Percentiles rank a stretch among this genome's conserved stretches.
Conservation (phyloP, 2,797 vertebrate species). For the Cyprinella venusta region DNA sequence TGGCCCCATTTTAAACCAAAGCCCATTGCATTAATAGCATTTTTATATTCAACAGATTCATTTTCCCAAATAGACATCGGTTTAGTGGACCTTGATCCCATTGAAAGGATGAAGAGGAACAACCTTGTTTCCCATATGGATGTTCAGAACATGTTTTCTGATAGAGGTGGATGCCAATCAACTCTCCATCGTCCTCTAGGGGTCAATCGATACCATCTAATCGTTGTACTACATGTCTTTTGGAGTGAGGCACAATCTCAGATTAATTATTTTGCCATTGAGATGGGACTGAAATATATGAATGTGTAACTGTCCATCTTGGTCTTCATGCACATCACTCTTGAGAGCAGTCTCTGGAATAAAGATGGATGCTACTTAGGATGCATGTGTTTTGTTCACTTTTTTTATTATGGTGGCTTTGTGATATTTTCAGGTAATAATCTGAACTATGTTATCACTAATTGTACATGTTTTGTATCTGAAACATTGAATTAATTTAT, state of each 20-base stretch:
- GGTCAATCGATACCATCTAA: constrained; percentile 69
- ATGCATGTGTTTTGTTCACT: background rate
- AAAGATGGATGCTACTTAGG: background rate
- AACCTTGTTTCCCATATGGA: constrained; percentile 70
- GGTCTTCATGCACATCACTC: constrained; percentile 37
- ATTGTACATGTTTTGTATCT: background rate
- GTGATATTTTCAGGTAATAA: background rate
- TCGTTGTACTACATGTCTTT: constrained; percentile 68
- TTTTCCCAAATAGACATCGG: constrained; percentile 83
- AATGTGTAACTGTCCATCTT: constrained; percentile 72
- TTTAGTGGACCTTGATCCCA: constrained; percentile 85
- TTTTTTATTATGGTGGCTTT: background rate
- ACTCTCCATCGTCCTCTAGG: constrained; percentile 58
- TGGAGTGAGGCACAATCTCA: constrained; percentile 64
- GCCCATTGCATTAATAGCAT: constrained; percentile 81
- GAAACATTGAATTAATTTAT: background rate
- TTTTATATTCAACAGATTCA: constrained; percentile 91
- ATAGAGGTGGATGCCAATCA: constrained; percentile 58
- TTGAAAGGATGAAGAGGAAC: constrained; percentile 66
- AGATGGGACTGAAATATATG: constrained; percentile 61
- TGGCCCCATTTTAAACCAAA: constrained; percentile 75
- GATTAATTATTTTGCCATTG: constrained; percentile 73
- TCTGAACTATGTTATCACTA: background rate
- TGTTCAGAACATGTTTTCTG: constrained; percentile 59
- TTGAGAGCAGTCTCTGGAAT: background rate